Evolutionary conservation across 1,140 invertebrate species (phyloP).

Genomic region (Eumaeus atala): DNA sequence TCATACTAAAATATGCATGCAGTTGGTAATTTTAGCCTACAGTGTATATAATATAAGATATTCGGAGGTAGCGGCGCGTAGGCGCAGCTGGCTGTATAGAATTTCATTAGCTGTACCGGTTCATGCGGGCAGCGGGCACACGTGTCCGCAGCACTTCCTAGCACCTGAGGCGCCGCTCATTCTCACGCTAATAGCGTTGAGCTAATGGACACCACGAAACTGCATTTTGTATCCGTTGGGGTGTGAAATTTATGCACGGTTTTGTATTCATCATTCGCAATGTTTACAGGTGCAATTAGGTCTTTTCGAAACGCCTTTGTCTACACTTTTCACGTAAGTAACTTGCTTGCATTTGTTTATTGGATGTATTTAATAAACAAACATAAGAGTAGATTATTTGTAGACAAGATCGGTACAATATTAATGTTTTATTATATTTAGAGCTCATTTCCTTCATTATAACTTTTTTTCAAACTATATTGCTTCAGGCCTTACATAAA

Average conservation of each 20-base stretch:
- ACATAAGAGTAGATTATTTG: no score
- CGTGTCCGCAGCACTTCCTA: slow-evolving; percentile 52
- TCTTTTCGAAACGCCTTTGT: no score
- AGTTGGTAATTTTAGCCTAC: background rate
- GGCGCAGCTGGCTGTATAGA: slow-evolving; percentile 55
- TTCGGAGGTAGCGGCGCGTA: slow-evolving; percentile 34
- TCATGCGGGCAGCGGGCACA: slow-evolving; percentile 31
- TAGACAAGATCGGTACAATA: no score
- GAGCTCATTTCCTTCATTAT: no score
- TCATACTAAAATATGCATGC: background rate
- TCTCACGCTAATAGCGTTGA: slow-evolving; percentile 40
- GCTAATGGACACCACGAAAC: slow-evolving; percentile 10
- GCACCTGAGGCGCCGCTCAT: slow-evolving; percentile 43
- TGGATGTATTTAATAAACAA: no score
- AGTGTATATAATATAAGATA: slow-evolving; percentile 21
- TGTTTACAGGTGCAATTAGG: no score
- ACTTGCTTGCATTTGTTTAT: no score
- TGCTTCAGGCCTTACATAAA: no score
- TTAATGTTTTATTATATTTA: no score
- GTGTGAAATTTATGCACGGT: slow-evolving; percentile 14
- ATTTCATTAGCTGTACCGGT: slow-evolving; percentile 63
- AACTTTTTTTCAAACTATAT: no score
- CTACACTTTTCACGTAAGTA: no score
- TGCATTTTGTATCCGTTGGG: background rate
- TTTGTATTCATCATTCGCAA: no score